A percentile compares a stretch with the other conserved stretches of the same genome.
phyloP scores from a whole-genome alignment of 2,113 vertebrate genomes.

The Vulpes ferrilata region DNA sequence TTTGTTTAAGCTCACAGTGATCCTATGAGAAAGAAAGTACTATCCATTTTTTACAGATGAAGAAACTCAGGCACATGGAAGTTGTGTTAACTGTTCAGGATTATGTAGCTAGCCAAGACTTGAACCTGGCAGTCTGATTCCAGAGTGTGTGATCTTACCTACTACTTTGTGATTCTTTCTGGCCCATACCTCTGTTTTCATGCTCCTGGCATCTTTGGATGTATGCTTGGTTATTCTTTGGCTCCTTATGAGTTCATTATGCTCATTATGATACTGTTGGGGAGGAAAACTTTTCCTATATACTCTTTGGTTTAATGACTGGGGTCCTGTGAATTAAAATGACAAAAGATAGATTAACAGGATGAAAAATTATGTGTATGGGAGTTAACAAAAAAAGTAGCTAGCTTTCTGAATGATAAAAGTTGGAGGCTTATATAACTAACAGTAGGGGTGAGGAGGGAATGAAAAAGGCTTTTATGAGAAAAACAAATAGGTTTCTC shows the following conservation, averaged over 20 bases:
- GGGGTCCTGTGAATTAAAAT: neutral
- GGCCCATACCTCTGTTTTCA: neutral
- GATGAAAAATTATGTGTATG: neutral
- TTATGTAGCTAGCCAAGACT: neutral
- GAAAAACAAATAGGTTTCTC: neutral
- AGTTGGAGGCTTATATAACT: neutral
- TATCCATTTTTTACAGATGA: neutral
- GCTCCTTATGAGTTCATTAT: neutral
- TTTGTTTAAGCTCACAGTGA: conserved; percentile 9
- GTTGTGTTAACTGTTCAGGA: neutral
- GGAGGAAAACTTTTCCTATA: neutral
- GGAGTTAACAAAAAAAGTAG: neutral
- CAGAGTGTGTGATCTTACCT: neutral
- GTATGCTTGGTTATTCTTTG: neutral
- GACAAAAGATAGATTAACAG: neutral
- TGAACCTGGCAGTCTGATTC: conserved; percentile 50
- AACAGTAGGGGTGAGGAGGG: neutral
- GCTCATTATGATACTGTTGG: neutral
- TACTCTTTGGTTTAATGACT: neutral
- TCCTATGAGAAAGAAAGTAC: neutral
- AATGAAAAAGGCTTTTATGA: neutral
- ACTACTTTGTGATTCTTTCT: neutral
- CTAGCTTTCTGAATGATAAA: neutral
- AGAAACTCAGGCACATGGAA: neutral
- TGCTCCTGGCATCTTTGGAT: neutral